Conservation (phyloP, 2,888 invertebrate species). For the Spisula solida region DNA sequence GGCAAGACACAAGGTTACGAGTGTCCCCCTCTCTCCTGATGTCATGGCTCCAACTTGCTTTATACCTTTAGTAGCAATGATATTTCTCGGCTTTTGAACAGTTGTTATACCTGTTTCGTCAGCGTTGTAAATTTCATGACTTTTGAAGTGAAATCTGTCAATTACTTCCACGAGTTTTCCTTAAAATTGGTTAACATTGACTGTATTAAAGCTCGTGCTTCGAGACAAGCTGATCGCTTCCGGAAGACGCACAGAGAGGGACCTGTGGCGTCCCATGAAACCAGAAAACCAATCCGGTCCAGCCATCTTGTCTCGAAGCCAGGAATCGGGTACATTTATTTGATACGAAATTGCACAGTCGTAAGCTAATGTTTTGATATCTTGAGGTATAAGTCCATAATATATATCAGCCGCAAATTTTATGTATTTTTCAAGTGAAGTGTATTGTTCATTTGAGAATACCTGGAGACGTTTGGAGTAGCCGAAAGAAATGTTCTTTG, state of each 20-base stretch:
- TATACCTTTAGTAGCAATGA: conserved; percentile 57
- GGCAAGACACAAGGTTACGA: conserved; percentile 53
- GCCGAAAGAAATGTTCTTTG: background rate
- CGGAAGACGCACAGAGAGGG: conserved; percentile 63
- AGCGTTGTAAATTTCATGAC: conserved; percentile 53
- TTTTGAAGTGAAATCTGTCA: conserved; percentile 8
- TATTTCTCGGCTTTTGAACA: conserved; percentile 60
- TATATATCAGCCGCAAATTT: conserved; percentile 52
- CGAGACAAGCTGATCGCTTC: conserved; percentile 65
- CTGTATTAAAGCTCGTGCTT: conserved; percentile 51
- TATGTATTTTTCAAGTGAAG: conserved; percentile 37
- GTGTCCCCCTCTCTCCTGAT: conserved; percentile 62
- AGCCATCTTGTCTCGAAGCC: conserved; percentile 58
- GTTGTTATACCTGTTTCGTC: conserved; percentile 62
- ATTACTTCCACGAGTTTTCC: conserved; percentile 38
- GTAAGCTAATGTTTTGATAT: conserved; percentile 59
- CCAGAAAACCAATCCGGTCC: conserved; percentile 68
- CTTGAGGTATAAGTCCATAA: conserved; percentile 55
- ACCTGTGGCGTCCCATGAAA: conserved; percentile 50
- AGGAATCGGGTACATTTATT: conserved; percentile 53
- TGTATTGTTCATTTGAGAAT: conserved; percentile 13
- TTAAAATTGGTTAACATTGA: conserved; percentile 41
- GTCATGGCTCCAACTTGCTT: conserved; percentile 70
- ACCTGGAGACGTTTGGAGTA: background rate
- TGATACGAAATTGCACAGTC: conserved; percentile 51